Base-by-base conservation (phyloP, 2,113 vertebrate genomes). In the Todiramphus saurophagus region DNA sequence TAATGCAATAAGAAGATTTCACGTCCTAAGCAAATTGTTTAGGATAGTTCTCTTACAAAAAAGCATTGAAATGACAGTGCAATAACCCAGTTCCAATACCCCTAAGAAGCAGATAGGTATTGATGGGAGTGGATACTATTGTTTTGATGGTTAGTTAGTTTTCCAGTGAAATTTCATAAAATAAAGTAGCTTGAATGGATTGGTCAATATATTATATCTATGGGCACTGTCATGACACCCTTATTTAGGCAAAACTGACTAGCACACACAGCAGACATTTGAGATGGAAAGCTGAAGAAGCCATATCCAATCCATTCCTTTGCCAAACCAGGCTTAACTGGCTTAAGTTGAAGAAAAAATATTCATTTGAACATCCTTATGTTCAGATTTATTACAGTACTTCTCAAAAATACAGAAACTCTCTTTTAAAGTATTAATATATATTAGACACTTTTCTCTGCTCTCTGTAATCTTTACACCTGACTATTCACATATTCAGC, bases 1-100 rank as follows among this genome's bases (percentile, higher is more conserved):
- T 90, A 96, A 88, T 75, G 82, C 83, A 96, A 83, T 86, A 92
- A 89, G 95, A 96, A 90, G 69, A 97, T 96, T 96, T 93, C 23
- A 64, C 50, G 91, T 95, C 75, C 68, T 84, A 92, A 95, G 66
- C 24, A 94, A 95, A 96, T 91, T 95, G 55, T 83, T 96, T 92
- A 31, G 59, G 48, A 62, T 81, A 83, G 35, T 83, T 90, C 59
- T 60, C 39, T 67, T 93, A 80, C 37, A 90, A 86, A 96, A 83
- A 84, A 28, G 43, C 84, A 88, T 70, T 84, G 81, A 96, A 96
- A 85, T 83, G 16, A 91, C 53, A 81, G 73, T 97, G 93, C 76
- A 95, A 91, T 94, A 94, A 83, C 87, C 44, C 66, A 89, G 3
- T 75, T 94, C 43, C 39, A 67, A 10, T 53, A 41, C 7, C 75